Evolutionary conservation across 2,888 invertebrate genomes (phyloP), one percentile per base, ranked within the genome.

Genomic region (Eristalis pertinax): DNA sequence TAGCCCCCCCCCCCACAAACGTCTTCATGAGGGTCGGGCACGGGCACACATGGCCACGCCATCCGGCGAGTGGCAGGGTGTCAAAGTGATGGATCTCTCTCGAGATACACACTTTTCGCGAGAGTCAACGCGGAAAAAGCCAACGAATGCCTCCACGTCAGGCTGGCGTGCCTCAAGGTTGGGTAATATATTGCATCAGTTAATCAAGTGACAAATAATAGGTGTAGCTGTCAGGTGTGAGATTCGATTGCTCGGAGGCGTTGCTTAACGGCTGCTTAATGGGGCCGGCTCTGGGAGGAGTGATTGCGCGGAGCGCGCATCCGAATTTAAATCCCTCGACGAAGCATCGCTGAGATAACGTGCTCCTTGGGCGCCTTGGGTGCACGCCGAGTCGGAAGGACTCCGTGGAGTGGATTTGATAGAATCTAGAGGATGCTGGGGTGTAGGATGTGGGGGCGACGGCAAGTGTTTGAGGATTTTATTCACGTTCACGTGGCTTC

Each of bases 1-100:
- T 11, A 22, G 8, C 58, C 24, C 13, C 58, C 35, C 32, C n/a
- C 50, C n/a, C 32, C 56, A 67, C 64, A 69, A 77, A 85, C 77
- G 77, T 85, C 85, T 85, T 82, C 85, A 85, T 82, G 77, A 82
- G 75, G 38, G 72, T 13, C 62, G 63, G 56, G 74, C 56, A n/a
- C n/a, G n/a, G n/a, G 74, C 29, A 68, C 63, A 69, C 62, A 43
- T 24, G 24, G 26, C 41, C 24, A n/a, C 32, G 26, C 32, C 24
- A n/a, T 73, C 64, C 50, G 68, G 72, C 76, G 72, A 84, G 68
- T 76, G 76, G 76, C 77, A 81, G 56, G 65, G 85, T 82, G 82
- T 85, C 85, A 85, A 85, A 82, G 77, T 85, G 85, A 85, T 85
- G 82, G 82, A 85, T 85, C 74, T 77, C 22, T 63, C n/a, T 8